Evolutionary conservation across 2,888 invertebrate genomes (phyloP).

Genomic region (Anarsia innoxiella): DNA sequence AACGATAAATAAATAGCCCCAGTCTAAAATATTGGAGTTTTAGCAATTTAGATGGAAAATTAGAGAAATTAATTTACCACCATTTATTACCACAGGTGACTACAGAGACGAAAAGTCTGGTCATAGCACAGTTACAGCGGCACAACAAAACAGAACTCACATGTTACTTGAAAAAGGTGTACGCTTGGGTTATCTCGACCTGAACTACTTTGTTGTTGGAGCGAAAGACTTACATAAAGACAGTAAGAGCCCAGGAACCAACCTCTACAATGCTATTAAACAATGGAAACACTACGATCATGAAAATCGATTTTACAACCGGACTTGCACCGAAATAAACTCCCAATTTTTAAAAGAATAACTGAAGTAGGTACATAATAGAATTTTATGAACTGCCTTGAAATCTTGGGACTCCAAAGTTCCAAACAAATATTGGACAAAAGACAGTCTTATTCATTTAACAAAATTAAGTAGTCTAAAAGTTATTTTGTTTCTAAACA

Average conservation of each 20-base stretch:
- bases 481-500: too few relatives aligned
- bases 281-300: slow-evolving; percentile 39
- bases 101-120: slow-evolving; percentile 41
- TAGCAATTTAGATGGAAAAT: too few relatives aligned
- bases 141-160: slow-evolving; percentile 35
- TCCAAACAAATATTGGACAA: too few relatives aligned
- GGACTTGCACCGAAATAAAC: slow-evolving; percentile 37
- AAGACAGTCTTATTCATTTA: too few relatives aligned
- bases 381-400: too few relatives aligned
- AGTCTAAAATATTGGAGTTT: too few relatives aligned
- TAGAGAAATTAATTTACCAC: not conserved
- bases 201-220: slow-evolving; percentile 41
- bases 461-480: too few relatives aligned
- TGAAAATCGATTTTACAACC: slow-evolving; percentile 26
- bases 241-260: slow-evolving; percentile 44
- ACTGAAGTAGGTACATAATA: too few relatives aligned
- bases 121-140: slow-evolving; percentile 34
- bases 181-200: slow-evolving; percentile 33
- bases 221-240: slow-evolving; percentile 35
- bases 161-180: slow-evolving; percentile 45
- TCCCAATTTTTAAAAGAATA: slow-evolving; percentile 12
- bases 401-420: too few relatives aligned
- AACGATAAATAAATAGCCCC: not conserved
- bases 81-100: slow-evolving; percentile 40
- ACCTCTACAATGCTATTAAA: slow-evolving; percentile 39